Conservation (phyloP, 2,797 vertebrate species). For the Pygocentrus nattereri region DNA sequence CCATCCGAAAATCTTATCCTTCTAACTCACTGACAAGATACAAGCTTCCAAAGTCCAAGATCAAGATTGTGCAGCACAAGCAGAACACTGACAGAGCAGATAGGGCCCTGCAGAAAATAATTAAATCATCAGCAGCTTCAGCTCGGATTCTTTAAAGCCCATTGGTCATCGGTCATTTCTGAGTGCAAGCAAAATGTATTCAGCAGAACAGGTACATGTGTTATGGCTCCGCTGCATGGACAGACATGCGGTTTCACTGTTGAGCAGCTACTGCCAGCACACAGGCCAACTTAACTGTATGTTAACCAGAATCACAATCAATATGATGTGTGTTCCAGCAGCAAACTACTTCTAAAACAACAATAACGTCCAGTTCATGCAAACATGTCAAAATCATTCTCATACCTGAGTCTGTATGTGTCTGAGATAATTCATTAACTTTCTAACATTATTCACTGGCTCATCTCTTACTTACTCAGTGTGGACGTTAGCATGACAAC, state of each 20-base stretch:
- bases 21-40: neutral
- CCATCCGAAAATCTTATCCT: neutral
- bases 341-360: neutral
- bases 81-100: too few species aligned
- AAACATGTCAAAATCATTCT: too few species aligned
- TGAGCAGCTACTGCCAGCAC: neutral
- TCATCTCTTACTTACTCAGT: too few species aligned
- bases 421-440: too few species aligned
- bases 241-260: neutral
- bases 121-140: too few species aligned
- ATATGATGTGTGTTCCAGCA: neutral
- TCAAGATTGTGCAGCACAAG: too few species aligned
- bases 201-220: neutral
- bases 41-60: neutral
- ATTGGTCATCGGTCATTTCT: neutral
- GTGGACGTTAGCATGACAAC: too few species aligned
- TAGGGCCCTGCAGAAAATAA: too few species aligned
- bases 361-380: too few species aligned
- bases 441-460: too few species aligned
- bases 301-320: neutral
- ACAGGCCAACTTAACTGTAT: neutral
- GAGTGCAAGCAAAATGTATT: neutral
- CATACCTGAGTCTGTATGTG: too few species aligned
- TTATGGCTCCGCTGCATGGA: neutral
- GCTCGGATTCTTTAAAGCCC: too few species aligned